A percentile compares a stretch with the other conserved stretches of the same genome.
These are phyloP conservation scores for Siniperca undulata DNA, from an alignment of 2,797 vertebrate genomes.

Conservation along the genomic window DNA sequence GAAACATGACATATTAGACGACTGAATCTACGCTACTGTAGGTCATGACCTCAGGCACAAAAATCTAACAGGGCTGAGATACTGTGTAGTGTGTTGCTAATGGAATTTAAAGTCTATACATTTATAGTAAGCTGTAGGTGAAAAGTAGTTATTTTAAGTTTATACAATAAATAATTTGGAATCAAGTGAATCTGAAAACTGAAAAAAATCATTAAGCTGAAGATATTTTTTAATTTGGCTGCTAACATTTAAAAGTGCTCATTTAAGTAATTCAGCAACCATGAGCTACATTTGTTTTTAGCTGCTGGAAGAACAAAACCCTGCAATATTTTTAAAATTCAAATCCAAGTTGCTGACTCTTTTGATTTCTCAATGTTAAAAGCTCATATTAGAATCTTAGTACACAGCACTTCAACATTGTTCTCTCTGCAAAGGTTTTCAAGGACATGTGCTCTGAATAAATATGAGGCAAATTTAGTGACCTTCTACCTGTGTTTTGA, in stretches of 20 bases:
- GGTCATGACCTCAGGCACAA: not conserved
- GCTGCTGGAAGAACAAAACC: conserved; percentile 50
- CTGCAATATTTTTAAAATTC: conserved; percentile 51
- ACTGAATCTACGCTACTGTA: not conserved
- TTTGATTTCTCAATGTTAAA: conserved; percentile 65
- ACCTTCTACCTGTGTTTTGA: conserved; percentile 86
- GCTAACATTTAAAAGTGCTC: conserved; percentile 46
- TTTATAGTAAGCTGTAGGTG: not conserved
- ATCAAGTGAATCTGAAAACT: not conserved
- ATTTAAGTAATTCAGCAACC: conserved; percentile 25
- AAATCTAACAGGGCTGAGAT: not conserved
- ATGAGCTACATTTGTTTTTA: conserved; percentile 49
- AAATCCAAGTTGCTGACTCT: conserved; percentile 58
- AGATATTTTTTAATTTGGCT: conserved; percentile 15
- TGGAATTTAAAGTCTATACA: not conserved
- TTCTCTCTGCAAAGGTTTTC: conserved; percentile 73
- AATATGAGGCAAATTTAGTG: conserved; percentile 81
- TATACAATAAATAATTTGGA: not conserved
- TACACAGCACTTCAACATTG: conserved; percentile 58
- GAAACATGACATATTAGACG: not conserved
- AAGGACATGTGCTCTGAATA: conserved; percentile 82
- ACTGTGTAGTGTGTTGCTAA: not conserved
- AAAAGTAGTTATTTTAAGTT: not conserved
- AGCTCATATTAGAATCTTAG: conserved; percentile 56
- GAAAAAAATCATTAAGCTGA: not conserved